Base-by-base conservation (phyloP, 2,888 invertebrate genomes). In the Cataglyphis livida region DNA sequence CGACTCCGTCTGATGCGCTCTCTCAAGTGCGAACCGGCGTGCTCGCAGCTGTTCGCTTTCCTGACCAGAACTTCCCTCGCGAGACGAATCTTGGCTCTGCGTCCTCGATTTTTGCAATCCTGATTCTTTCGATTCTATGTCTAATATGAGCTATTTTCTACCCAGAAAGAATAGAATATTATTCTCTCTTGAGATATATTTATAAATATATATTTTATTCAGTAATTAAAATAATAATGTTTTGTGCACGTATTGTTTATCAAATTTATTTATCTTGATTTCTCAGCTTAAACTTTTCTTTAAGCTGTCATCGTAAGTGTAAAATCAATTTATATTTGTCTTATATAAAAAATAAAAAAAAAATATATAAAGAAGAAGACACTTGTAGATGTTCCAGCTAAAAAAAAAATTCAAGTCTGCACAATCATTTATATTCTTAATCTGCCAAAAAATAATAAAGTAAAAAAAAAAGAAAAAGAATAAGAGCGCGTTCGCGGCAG, bases 1-100 rank as follows among this genome's bases (percentile, higher is more conserved):
- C 94, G 93, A 95, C 92, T 94, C 92, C 92, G 91, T 91, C 91
- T 87, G 83, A 89, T 88, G 87, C 87, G 76, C 59, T 75, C 84
- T 83, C 82, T 57, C 84, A 74, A 81, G 70, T 76, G 75, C 78
- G 68, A 81, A 73, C 75, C 61, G 78, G 62, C 70, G 57, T 44
- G 41, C 59, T 76, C 84, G 87, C 91, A 91, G 91, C 91, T 91
- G 91, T 87, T 90, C 90, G 88, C 85, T 91, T 87, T 89, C 90
- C 81, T 74, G 83, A 41, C 44, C 61, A 81, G 68, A 78, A 25
- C 32, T 41, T 54, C 70, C 59, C 78, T 70, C 71, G 71, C 71
- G 71, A 61, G 18, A 71, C 78, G 71, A 79, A 71, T 79, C 71
- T 70, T 59, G 71, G 35, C 44, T 54, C 28, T 35, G 25, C 41